Evolutionary conservation across 2,113 vertebrate genomes (phyloP).

Genomic region (Proteles cristata): DNA sequence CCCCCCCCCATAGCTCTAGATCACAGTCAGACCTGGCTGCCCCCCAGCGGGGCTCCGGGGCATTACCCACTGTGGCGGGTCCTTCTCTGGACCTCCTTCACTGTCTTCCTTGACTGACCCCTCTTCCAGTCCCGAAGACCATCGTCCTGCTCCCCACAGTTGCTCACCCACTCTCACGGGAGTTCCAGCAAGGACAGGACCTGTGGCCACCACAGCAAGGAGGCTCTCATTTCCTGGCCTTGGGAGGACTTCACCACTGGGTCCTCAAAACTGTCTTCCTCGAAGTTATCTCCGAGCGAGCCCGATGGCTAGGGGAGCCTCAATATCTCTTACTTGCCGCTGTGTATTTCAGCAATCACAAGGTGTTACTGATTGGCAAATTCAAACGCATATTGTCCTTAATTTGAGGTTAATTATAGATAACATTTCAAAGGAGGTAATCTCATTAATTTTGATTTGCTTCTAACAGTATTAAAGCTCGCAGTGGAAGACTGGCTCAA

Average conservation of each 20-base stretch:
- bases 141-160: accelerated
- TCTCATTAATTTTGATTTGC: constrained; percentile 80
- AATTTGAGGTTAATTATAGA: constrained; percentile 79
- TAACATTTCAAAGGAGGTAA: constrained; percentile 74
- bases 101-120: neutral
- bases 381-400: constrained; percentile 65
- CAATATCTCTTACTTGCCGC: neutral
- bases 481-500: constrained; percentile 29
- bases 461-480: constrained; percentile 56
- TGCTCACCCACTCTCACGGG: too few relatives aligned
- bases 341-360: neutral
- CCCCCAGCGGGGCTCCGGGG: neutral
- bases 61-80: accelerated
- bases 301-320: accelerated
- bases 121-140: neutral
- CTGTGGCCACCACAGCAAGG: neutral
- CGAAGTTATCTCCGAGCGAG: accelerated
- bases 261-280: neutral
- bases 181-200: neutral
- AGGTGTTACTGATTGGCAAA: constrained; percentile 74
- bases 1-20: too few relatives aligned
- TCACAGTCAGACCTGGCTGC: neutral
- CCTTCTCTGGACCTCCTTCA: neutral
- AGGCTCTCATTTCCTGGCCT: neutral
- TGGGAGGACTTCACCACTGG: neutral